Conservation (phyloP, 1,140 invertebrate genomes). For the Hestina assimilis region DNA sequence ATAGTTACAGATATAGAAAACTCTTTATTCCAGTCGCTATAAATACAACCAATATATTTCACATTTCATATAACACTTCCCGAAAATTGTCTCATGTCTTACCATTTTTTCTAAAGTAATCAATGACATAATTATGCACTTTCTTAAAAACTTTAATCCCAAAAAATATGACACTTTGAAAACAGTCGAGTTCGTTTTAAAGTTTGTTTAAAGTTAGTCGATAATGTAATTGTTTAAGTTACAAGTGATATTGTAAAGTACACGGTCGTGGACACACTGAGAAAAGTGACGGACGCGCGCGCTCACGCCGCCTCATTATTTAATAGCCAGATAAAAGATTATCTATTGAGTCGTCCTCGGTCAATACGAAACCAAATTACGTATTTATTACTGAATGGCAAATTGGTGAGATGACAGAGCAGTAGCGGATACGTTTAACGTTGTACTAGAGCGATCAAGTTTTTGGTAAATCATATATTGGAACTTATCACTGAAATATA, state of each 20-base stretch:
- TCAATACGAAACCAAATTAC: constrained; percentile 63
- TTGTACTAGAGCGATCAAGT: no score
- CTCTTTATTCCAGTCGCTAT: no score
- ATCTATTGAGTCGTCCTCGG: constrained; percentile 71
- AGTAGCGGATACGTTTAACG: neutral
- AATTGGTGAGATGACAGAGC: constrained; percentile 22
- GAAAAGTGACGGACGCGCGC: constrained; percentile 40
- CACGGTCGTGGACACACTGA: constrained; percentile 33
- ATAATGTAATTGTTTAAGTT: constrained; percentile 8
- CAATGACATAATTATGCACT: no score
- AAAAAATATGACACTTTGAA: no score
- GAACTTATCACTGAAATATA: no score
- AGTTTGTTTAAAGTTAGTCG: neutral
- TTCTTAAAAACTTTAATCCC: no score
- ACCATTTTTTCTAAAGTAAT: no score
- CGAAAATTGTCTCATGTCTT: no score
- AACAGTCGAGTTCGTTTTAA: no score
- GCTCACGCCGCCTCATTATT: constrained; percentile 56
- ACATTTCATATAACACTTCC: constrained; percentile 6
- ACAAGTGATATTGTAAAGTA: constrained; percentile 24
- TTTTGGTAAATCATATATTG: no score
- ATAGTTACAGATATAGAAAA: no score
- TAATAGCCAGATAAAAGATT: constrained; percentile 76
- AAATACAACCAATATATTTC: constrained; percentile 2
- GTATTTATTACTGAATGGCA: constrained; percentile 45